Base-by-base conservation (phyloP, 2,888 invertebrate genomes). In the Plutella xylostella region DNA sequence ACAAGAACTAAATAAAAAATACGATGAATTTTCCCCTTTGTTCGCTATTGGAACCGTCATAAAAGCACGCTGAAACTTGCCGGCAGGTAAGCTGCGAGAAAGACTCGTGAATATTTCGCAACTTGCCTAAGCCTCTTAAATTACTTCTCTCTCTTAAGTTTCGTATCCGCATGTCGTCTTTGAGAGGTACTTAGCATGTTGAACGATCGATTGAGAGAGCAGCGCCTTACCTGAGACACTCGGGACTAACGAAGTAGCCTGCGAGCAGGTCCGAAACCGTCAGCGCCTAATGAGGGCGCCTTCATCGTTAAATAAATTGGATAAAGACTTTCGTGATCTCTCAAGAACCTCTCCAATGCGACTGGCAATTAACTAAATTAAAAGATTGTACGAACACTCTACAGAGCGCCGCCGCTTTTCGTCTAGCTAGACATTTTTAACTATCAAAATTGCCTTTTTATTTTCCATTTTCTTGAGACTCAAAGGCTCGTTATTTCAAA, bases 261-360 rank as follows among this genome's bases (percentile, higher is more conserved):
- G 34, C 18, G 38, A 6, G 6, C 11, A 19, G 20, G 38, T 38
- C 38, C 38, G 20, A 38, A 42, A 18, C 42, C 18, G 42, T 42
- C 42, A 30, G 31, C 14, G 42, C 5, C 76, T 82, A 82, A 83
- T 80, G 82, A 82, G 79, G 67, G 68, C 68, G 70, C 72, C 70
- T 71, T 67, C 75, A 67, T 82, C 82, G 78, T 83, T 83, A 82
- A 80, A 83, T 77, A 82, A 82, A 83, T 83, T 82, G 82, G 79
- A 80, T 80, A 82, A 82, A 82, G 82, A 83, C 82, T 74, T 75
- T 72, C 77, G 72, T 78, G 82, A 82, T 78, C 79, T 80, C 76
- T 83, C 72, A 72, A 78, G 79, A 78, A 73, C 68, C 72, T 71
- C 78, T 79, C 67, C 68, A 70, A 70, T 69, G 77, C 74, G 75